Percentiles rank a stretch among this genome's conserved stretches.
Evolutionary conservation across 2,113 vertebrate species (phyloP).

Genomic region (Glaucidium brasilianum): DNA sequence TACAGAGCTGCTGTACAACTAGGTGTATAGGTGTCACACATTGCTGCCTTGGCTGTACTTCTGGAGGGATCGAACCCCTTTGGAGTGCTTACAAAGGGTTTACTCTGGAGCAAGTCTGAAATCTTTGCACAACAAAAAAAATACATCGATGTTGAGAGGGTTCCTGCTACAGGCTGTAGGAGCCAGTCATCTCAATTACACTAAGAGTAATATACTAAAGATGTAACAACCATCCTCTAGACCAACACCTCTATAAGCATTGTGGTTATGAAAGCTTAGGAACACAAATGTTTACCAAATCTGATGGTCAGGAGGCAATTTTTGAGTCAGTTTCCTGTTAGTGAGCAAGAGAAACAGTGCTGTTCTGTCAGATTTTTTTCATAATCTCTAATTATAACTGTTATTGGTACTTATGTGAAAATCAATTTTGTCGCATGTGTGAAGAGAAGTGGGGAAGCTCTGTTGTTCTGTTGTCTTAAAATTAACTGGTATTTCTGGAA

Average conservation of each 20-base stretch:
- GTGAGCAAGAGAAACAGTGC: not conserved
- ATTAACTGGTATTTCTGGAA: conserved; percentile 42
- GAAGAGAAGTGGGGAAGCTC: not conserved
- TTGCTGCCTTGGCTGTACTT: not conserved
- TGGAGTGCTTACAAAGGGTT: not conserved
- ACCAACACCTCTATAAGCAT: not conserved
- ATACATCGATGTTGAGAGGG: fast-evolving
- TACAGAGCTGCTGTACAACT: no score
- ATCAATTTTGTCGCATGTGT: not conserved
- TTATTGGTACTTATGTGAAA: not conserved
- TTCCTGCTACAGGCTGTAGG: not conserved
- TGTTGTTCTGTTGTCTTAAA: not conserved
- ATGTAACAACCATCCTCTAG: no score
- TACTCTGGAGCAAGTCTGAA: not conserved
- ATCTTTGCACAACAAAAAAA: not conserved
- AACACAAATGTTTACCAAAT: not conserved
- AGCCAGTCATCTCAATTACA: not conserved
- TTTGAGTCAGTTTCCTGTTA: not conserved
- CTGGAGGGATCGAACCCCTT: not conserved
- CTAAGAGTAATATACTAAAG: no score
- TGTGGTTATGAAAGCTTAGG: not conserved
- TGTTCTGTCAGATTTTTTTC: not conserved
- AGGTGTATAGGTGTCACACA: not conserved
- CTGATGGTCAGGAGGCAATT: not conserved
- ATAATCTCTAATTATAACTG: not conserved